A percentile compares a stretch with the other conserved stretches of the same genome.
Conservation (phyloP, 1,140 invertebrate genomes). For the Euura saliciscinereae region DNA sequence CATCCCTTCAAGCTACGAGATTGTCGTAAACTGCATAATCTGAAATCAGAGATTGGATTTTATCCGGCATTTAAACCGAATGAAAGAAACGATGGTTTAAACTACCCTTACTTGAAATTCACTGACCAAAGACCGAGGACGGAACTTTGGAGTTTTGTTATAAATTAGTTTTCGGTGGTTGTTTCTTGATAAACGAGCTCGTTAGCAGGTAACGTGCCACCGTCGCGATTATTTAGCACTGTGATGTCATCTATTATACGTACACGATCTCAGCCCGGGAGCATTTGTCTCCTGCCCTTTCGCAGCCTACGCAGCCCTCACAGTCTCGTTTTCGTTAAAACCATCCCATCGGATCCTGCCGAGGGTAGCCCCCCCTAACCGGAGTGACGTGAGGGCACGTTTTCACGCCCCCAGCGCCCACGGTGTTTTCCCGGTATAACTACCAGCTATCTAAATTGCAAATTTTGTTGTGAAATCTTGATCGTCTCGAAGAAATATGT, state of each 20-base stretch:
- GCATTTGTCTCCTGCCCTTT: slow-evolving; percentile 14
- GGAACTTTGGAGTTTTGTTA: neutral
- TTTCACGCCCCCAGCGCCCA: too few relatives aligned
- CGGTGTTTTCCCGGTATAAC: neutral
- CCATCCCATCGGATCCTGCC: too few relatives aligned
- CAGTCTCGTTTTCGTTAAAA: neutral
- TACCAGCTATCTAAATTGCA: slow-evolving; percentile 14
- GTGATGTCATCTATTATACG: slow-evolving; percentile 1
- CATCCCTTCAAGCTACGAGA: neutral
- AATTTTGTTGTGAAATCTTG: slow-evolving; percentile 16
- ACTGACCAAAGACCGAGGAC: neutral
- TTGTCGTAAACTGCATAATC: neutral
- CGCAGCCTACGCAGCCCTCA: neutral
- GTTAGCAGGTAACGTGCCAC: slow-evolving; percentile 14
- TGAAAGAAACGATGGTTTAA: too few relatives aligned
- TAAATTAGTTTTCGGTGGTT: slow-evolving; percentile 12
- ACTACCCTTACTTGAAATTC: too few relatives aligned
- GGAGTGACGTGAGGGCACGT: too few relatives aligned
- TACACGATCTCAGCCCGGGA: neutral
- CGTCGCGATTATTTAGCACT: slow-evolving; percentile 17
- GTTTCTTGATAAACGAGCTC: slow-evolving; percentile 14
- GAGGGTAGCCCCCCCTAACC: too few relatives aligned
- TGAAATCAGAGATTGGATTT: slow-evolving; percentile 1
- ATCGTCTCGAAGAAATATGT: neutral
- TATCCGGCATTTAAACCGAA: neutral